Base-by-base conservation (phyloP, 2,888 invertebrate genomes). In the Celastrina argiolus region DNA sequence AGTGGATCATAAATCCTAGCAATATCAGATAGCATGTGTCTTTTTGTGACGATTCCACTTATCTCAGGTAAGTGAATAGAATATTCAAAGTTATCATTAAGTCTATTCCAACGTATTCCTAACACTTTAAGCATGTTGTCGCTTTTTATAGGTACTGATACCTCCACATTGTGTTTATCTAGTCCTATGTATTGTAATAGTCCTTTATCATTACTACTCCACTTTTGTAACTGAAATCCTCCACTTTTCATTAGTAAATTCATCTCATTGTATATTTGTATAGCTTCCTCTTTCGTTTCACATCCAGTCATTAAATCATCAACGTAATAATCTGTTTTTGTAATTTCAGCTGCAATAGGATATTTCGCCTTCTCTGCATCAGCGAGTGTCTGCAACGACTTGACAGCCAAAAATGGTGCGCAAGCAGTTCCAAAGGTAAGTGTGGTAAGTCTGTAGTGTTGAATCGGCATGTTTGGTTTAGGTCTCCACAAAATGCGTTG, bases 191-290 rank as follows among this genome's bases (percentile, higher is more conserved):
- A 42, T 56, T 73, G 41, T 65, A 76, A 59, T 22, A 75, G 66
- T 0, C 36, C 34, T 1, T 70, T 10, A 56, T 45, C 67, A 56
- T 74, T 77, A 22, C 72, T 75, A n/a, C 69, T 66, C 76, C 76
- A 77, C 65, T 78, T 75, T 67, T 77, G 75, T 2, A 76, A 31
- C 42, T 67, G 16, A 64, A 75, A 76, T 4, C 76, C 72, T 10
- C 75, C 74, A 6, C 58, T 7, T 7, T 51, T 71, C 72, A 76
- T 70, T 8, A 75, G 26, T 3, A 67, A 42, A 51, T 68, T 74
- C 69, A 75, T 71, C 26, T 75, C 66, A 1, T 72, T 56, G 59
- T 70, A 71, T 6, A 74, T 71, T 1, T 66, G 2, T 12, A 71
- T 58, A 4, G 74, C 76, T 63, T 76, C 70, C 0, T 56, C 14